Percentiles rank a stretch among this genome's conserved stretches.
These are phyloP conservation scores for Ceuthmochares aereus DNA, from an alignment of 2,113 vertebrate species.

Conservation along the genomic window DNA sequence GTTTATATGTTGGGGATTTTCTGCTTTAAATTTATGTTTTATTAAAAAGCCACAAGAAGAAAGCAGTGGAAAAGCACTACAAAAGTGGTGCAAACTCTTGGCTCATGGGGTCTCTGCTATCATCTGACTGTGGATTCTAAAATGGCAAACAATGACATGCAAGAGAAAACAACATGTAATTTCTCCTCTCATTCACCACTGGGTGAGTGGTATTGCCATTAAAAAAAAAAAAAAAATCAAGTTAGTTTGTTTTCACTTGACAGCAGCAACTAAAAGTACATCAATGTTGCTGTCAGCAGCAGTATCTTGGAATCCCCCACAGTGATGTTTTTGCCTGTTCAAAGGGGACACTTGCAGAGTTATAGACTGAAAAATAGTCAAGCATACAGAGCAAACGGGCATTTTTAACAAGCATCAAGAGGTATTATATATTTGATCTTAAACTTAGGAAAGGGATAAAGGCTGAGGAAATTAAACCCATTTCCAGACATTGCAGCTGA, in stretches of 20 bases:
- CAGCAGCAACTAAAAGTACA: conserved; percentile 28
- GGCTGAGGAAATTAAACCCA: background rate
- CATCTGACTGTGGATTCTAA: background rate
- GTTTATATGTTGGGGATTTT: background rate
- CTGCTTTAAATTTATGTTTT: background rate
- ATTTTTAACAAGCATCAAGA: background rate
- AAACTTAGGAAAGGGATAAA: background rate
- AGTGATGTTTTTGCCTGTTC: background rate
- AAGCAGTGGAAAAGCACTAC: background rate
- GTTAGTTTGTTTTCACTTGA: conserved; percentile 36
- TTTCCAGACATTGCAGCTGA: background rate
- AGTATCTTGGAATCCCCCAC: background rate
- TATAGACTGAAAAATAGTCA: background rate
- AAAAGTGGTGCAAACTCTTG: background rate
- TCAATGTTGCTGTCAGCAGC: background rate
- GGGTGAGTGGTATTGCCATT: conserved; percentile 14
- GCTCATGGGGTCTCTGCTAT: background rate
- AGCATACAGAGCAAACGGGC: background rate
- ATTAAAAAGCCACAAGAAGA: background rate
- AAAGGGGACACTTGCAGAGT: background rate
- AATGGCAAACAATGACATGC: background rate
- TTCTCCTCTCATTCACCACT: background rate
- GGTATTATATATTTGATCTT: background rate
- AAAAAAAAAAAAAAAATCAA: background rate
- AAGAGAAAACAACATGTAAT: conserved; percentile 28